A percentile compares a stretch with the other conserved stretches of the same genome.
phyloP scores from a whole-genome alignment of 2,888 invertebrate species.

The Oithona nana region DNA sequence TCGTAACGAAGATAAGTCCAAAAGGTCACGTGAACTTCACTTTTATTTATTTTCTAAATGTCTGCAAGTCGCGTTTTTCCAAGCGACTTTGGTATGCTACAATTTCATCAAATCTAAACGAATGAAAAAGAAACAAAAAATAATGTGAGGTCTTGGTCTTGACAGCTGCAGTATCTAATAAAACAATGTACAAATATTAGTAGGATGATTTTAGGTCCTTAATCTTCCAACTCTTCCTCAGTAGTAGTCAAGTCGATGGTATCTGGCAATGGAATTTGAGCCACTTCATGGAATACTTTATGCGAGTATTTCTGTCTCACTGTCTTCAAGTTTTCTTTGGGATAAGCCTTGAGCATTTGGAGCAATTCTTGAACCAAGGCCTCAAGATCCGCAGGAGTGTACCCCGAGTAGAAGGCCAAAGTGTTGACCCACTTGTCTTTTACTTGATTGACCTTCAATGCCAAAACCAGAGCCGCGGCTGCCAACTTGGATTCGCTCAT shows the following conservation, averaged over 20 bases:
- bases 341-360: constrained; percentile 50
- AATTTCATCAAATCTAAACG: too few relatives aligned
- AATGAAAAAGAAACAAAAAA: too few relatives aligned
- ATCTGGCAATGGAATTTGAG: constrained; percentile 44
- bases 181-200: too few relatives aligned
- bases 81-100: too few relatives aligned
- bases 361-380: constrained; percentile 52
- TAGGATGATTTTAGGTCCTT: too few relatives aligned
- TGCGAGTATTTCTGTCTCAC: constrained; percentile 85
- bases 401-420: constrained; percentile 57
- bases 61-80: too few relatives aligned
- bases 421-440: constrained; percentile 48
- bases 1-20: too few relatives aligned
- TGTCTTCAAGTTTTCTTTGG: constrained; percentile 59
- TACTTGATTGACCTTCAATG: constrained; percentile 55
- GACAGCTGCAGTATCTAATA: too few relatives aligned
- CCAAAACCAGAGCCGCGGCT: constrained; percentile 65
- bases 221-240: too few relatives aligned
- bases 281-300: constrained; percentile 77
- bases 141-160: too few relatives aligned
- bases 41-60: too few relatives aligned
- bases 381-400: constrained; percentile 49
- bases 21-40: too few relatives aligned
- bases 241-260: constrained; percentile 27
- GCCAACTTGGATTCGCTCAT: constrained; percentile 75